These are phyloP conservation scores for Drosophila aff. DNA, from an alignment of 1,140 invertebrate genomes.

Conservation along the genomic window DNA sequence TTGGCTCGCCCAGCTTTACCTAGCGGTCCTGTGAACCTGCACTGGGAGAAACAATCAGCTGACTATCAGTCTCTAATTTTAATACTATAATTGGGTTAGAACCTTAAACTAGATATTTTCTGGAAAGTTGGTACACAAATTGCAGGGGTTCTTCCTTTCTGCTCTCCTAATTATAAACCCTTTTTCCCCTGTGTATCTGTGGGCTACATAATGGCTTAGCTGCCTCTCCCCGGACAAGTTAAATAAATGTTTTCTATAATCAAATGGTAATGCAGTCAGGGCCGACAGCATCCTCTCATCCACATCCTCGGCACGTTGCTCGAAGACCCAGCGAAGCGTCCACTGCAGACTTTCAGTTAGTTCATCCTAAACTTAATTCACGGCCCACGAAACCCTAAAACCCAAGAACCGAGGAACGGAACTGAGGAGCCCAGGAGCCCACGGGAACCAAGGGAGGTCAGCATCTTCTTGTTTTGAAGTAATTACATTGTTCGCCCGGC, in stretches of 20 bases:
- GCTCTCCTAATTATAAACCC: not conserved
- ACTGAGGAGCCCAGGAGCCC: constrained; percentile 3
- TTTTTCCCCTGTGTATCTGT: constrained; percentile 43
- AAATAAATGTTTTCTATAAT: constrained; percentile 84
- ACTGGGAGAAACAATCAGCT: constrained; percentile 1
- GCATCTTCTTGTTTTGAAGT: constrained; percentile 75
- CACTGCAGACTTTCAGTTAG: constrained; percentile 48
- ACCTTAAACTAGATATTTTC: not conserved
- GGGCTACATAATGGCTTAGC: constrained; percentile 55
- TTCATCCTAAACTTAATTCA: constrained; percentile 31
- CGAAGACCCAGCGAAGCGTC: constrained; percentile 62
- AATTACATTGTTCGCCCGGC: constrained; percentile 81
- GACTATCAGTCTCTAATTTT: not conserved
- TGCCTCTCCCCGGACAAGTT: constrained; percentile 47
- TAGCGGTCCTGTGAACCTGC: not conserved
- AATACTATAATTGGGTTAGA: not conserved
- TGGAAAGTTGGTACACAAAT: not conserved
- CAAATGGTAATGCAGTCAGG: constrained; percentile 80
- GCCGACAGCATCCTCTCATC: constrained; percentile 15
- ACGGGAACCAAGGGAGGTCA: constrained; percentile 35
- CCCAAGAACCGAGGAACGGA: constrained; percentile 4
- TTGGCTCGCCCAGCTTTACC: constrained; percentile 18
- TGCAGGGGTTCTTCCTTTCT: too few relatives aligned
- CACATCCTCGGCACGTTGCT: constrained; percentile 17
- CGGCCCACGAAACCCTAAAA: constrained; percentile 33